Evolutionary conservation across 2,113 vertebrate genomes (phyloP).

Genomic region (Lota lota): DNA sequence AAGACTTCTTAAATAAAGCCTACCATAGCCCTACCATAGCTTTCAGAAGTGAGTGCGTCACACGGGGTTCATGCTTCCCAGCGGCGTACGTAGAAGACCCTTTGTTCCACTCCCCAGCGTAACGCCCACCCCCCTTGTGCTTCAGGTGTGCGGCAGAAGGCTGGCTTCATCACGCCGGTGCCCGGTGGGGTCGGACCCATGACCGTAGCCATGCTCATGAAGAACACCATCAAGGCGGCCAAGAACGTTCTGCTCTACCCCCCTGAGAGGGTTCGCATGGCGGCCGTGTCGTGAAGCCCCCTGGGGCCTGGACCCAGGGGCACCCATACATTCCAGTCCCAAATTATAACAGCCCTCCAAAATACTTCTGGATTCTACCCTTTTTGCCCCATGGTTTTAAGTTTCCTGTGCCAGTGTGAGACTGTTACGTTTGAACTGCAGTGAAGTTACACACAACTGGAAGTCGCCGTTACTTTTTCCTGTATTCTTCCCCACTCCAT

Average conservation of each 20-base stretch:
- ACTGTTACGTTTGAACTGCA: background rate
- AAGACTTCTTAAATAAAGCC: no score
- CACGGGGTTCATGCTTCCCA: no score
- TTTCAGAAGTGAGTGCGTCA: no score
- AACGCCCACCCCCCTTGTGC: background rate
- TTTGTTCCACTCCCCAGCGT: no score
- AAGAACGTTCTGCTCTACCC: conserved; percentile 82
- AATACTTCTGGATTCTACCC: conserved; percentile 10
- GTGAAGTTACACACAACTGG: no score
- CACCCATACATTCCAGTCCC: conserved; percentile 58
- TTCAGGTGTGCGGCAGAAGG: conserved; percentile 88
- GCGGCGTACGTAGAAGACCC: no score
- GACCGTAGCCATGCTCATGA: conserved; percentile 99
- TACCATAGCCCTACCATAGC: no score
- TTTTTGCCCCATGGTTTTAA: conserved; percentile 22
- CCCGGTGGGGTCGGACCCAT: conserved; percentile 96
- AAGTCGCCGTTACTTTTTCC: background rate
- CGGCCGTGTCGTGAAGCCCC: conserved; percentile 62
- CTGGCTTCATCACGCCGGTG: conserved; percentile 92
- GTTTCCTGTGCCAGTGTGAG: conserved; percentile 15
- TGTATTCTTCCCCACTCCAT: conserved; percentile 42
- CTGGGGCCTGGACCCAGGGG: background rate
- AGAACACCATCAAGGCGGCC: conserved; percentile 94
- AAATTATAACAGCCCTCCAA: conserved; percentile 22
- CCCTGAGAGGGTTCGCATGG: conserved; percentile 73